Percentiles rank a stretch among this genome's conserved stretches.
These are phyloP conservation scores for Acanthococcus lagerstroemiae DNA, from an alignment of 2,888 invertebrate species.

Conservation along the genomic window DNA sequence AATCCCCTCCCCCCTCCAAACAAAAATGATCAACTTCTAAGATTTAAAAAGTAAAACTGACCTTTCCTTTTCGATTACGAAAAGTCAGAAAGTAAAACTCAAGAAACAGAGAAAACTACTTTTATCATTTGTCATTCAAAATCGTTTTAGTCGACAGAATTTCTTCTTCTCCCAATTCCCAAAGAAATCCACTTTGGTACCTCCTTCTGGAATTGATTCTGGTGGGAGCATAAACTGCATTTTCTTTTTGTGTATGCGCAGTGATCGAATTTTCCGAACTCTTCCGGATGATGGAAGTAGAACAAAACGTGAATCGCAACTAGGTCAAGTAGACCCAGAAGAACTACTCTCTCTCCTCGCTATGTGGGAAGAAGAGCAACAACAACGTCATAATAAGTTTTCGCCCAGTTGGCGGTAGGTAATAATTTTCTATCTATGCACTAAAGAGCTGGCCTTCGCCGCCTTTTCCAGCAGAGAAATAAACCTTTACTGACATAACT, in stretches of 20 bases:
- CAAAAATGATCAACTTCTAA: background rate
- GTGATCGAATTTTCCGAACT: conserved; percentile 20
- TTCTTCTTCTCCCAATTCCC: too few relatives aligned
- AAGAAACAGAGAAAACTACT: background rate
- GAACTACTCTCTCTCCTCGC: conserved; percentile 25
- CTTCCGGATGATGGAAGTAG: conserved; percentile 7
- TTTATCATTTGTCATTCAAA: too few relatives aligned
- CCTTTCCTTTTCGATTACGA: too few relatives aligned
- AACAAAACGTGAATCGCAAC: conserved; percentile 23
- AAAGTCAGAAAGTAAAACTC: background rate
- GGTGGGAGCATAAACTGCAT: background rate
- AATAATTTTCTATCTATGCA: too few relatives aligned
- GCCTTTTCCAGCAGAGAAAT: too few relatives aligned
- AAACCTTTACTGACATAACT: too few relatives aligned
- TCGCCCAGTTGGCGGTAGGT: background rate
- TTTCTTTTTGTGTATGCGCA: background rate
- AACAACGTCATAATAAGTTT: background rate
- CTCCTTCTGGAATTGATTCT: too few relatives aligned
- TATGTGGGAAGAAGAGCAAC: conserved; percentile 20
- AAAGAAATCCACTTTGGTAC: too few relatives aligned
- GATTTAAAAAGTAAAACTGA: background rate
- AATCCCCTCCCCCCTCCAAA: too few relatives aligned
- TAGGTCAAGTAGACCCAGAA: conserved; percentile 16
- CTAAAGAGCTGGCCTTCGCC: too few relatives aligned
- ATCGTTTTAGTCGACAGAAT: too few relatives aligned